Evolutionary conservation across 2,113 vertebrate genomes (phyloP).

Genomic region (Pitta sordida): DNA sequence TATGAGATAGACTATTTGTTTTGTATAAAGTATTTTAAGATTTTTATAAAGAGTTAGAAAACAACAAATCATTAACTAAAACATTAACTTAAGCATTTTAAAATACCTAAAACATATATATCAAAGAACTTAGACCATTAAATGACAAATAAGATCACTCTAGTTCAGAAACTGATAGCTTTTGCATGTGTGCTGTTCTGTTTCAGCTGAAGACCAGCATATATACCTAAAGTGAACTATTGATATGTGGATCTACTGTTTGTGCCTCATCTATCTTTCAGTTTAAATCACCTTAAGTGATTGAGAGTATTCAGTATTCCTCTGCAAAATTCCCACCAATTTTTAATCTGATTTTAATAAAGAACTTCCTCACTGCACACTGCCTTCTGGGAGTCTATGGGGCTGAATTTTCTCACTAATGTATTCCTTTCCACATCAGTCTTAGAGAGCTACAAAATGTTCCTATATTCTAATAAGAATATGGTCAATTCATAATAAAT

Average conservation of each 20-base stretch:
- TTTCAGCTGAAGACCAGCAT: neutral
- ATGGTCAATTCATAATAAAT: neutral
- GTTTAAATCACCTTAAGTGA: fast-evolving
- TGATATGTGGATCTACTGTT: neutral
- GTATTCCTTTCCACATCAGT: neutral
- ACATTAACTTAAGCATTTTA: neutral
- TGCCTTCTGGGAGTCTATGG: neutral
- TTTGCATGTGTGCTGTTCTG: neutral
- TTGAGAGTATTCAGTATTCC: neutral
- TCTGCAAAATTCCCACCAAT: neutral
- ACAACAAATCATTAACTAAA: neutral
- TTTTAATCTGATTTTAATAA: neutral
- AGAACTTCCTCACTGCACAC: neutral
- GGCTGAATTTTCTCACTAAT: neutral
- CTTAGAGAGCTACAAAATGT: neutral
- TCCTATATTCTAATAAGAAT: neutral
- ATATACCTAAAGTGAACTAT: neutral
- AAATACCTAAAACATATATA: fast-evolving
- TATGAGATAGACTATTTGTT: neutral
- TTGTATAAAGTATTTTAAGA: neutral
- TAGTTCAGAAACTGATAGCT: neutral
- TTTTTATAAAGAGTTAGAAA: neutral
- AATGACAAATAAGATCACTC: neutral
- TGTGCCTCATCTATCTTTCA: neutral
- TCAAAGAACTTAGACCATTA: neutral